phyloP scores from a whole-genome alignment of 2,113 vertebrate species.

The Crypturellus undulatus region DNA sequence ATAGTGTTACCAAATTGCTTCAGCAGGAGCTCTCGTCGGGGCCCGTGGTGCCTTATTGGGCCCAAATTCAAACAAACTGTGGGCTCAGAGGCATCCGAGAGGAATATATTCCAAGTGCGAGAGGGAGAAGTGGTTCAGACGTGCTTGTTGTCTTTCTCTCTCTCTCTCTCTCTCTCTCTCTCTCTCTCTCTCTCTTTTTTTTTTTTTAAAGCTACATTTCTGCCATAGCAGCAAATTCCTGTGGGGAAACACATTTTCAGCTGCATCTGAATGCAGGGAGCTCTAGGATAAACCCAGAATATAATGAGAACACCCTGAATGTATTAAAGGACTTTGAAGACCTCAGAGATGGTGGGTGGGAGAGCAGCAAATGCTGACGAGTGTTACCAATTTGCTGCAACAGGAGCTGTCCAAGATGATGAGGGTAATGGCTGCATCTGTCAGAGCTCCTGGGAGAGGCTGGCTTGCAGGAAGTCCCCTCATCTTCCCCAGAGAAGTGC shows the following conservation, averaged over 20 bases:
- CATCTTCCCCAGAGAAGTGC: conserved; percentile 4
- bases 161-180: not conserved
- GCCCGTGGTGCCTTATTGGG: conserved; percentile 27
- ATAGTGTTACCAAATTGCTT: conserved; percentile 71
- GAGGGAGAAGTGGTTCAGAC: conserved; percentile 15
- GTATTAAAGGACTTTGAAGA: conserved; percentile 58
- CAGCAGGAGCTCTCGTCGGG: conserved; percentile 33
- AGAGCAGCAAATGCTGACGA: conserved; percentile 48
- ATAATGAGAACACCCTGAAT: conserved; percentile 47
- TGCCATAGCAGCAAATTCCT: conserved; percentile 61
- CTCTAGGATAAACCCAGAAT: conserved; percentile 49
- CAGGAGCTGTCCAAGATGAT: conserved; percentile 53
- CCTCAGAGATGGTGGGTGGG: conserved; percentile 49
- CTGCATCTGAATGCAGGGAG: conserved; percentile 48
- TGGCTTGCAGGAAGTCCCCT: conserved; percentile 35
- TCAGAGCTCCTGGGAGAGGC: conserved; percentile 24
- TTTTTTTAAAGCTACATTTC: not conserved
- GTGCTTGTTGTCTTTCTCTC: not conserved
- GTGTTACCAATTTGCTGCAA: conserved; percentile 59
- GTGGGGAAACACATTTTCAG: conserved; percentile 58
- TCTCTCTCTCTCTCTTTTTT: not conserved
- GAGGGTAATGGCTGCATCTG: conserved; percentile 23
- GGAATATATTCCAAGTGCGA: conserved; percentile 31
- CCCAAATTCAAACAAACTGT: conserved; percentile 40
- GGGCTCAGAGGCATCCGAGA: conserved; percentile 42